phyloP scores from a whole-genome alignment of 2,888 invertebrate genomes.

The Hirtodrosophila duncani region DNA sequence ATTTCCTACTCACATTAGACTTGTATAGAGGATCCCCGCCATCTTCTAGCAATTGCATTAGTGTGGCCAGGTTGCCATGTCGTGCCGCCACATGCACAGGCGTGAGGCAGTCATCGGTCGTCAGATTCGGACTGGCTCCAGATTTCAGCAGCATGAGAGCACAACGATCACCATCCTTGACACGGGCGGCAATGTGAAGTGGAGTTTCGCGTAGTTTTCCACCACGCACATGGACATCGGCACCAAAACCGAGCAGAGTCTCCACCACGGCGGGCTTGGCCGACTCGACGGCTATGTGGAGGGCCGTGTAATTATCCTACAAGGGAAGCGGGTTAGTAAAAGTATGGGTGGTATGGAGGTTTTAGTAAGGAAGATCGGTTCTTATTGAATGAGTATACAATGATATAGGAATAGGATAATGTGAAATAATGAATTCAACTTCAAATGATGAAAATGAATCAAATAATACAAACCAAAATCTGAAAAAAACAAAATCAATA shows the following conservation, averaged over 20 bases:
- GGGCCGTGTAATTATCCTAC: constrained; percentile 97
- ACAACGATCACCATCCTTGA: constrained; percentile 93
- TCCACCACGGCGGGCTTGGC: constrained; percentile 97
- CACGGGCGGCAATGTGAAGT: constrained; percentile 96
- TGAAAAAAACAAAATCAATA: no score
- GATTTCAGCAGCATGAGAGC: constrained; percentile 98
- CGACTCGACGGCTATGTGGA: constrained; percentile 97
- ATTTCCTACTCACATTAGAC: constrained; percentile 85
- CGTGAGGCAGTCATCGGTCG: constrained; percentile 97
- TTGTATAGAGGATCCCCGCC: constrained; percentile 95
- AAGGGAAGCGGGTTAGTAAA: neutral
- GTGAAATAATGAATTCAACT: no score
- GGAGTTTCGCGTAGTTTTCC: constrained; percentile 95
- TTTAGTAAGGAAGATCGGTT: neutral
- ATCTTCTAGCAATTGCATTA: constrained; percentile 92
- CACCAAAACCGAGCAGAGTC: constrained; percentile 96
- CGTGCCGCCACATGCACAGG: constrained; percentile 97
- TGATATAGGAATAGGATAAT: no score
- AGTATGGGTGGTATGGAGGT: neutral
- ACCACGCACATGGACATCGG: constrained; percentile 96
- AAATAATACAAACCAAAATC: no score
- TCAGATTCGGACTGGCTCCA: constrained; percentile 96
- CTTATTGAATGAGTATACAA: no score
- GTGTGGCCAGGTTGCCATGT: constrained; percentile 92
- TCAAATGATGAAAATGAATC: no score